Percentiles rank a stretch among this genome's conserved stretches.
Evolutionary conservation across 2,797 vertebrate genomes (phyloP).

Genomic region (Heterohyrax brucei): DNA sequence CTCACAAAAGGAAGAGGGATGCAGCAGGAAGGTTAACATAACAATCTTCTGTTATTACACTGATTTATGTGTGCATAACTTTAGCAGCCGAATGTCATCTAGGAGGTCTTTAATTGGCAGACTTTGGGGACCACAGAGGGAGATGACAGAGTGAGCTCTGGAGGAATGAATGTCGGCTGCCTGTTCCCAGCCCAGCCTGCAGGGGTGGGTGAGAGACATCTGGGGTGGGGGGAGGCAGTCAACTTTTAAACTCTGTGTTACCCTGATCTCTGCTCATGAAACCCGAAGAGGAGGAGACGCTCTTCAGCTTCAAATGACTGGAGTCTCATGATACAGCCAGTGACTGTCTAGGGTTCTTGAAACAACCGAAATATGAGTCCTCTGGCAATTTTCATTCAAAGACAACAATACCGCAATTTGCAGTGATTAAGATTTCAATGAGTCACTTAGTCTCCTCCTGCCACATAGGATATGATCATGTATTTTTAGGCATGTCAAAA

Average conservation of each 20-base stretch:
- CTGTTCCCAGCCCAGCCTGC: constrained; percentile 84
- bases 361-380: constrained; percentile 78
- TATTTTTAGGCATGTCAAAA: constrained; percentile 85
- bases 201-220: constrained; percentile 84
- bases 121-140: constrained; percentile 91
- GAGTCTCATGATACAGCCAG: constrained; percentile 81
- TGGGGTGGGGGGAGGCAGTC: constrained; percentile 81
- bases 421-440: constrained; percentile 82
- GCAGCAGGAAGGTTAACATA: constrained; percentile 89
- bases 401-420: constrained; percentile 84
- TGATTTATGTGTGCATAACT: constrained; percentile 91
- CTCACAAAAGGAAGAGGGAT: constrained; percentile 88
- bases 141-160: constrained; percentile 89
- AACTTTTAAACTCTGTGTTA: constrained; percentile 89
- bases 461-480: constrained; percentile 81
- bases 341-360: constrained; percentile 75
- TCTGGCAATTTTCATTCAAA: constrained; percentile 85
- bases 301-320: constrained; percentile 84
- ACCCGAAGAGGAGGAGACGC: constrained; percentile 85
- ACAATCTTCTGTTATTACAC: constrained; percentile 90
- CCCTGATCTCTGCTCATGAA: constrained; percentile 87
- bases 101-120: constrained; percentile 91
- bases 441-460: constrained; percentile 82
- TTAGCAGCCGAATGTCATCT: constrained; percentile 89
- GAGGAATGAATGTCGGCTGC: constrained; percentile 87